Evolutionary conservation across 2,797 vertebrate genomes (phyloP).

Genomic region (Tachyglossus aculeatus): DNA sequence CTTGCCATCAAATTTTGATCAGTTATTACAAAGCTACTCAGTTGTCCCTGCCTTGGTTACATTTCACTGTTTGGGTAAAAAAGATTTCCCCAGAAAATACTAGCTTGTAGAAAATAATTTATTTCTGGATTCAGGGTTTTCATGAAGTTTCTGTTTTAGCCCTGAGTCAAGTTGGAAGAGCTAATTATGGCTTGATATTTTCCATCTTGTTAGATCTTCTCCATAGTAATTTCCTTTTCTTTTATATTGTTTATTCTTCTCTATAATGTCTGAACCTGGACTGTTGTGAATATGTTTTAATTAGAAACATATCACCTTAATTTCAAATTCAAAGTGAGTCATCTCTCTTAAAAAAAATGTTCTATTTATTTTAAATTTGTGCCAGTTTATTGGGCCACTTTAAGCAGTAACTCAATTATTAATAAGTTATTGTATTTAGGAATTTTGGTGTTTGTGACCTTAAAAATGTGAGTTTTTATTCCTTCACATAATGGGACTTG

Average conservation of each 20-base stretch:
- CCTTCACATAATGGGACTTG: too few relatives aligned
- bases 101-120: too few relatives aligned
- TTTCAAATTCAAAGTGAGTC: background rate
- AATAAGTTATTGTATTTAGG: too few relatives aligned
- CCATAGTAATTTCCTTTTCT: background rate
- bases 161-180: constrained; percentile 1
- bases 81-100: too few relatives aligned
- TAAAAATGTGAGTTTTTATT: too few relatives aligned
- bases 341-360: constrained; percentile 11
- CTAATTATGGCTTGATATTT: background rate
- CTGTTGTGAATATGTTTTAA: constrained; percentile 13
- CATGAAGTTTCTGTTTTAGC: background rate
- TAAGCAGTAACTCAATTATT: background rate
- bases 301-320: background rate
- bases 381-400: background rate
- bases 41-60: too few relatives aligned
- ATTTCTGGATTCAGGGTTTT: too few relatives aligned
- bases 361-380: constrained; percentile 18
- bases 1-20: too few relatives aligned
- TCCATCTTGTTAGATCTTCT: background rate
- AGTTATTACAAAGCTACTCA: too few relatives aligned
- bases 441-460: too few relatives aligned
- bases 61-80: too few relatives aligned
- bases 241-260: background rate
- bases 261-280: background rate